phyloP scores from a whole-genome alignment of 1,140 invertebrate genomes.

The Drosophila guanche region DNA sequence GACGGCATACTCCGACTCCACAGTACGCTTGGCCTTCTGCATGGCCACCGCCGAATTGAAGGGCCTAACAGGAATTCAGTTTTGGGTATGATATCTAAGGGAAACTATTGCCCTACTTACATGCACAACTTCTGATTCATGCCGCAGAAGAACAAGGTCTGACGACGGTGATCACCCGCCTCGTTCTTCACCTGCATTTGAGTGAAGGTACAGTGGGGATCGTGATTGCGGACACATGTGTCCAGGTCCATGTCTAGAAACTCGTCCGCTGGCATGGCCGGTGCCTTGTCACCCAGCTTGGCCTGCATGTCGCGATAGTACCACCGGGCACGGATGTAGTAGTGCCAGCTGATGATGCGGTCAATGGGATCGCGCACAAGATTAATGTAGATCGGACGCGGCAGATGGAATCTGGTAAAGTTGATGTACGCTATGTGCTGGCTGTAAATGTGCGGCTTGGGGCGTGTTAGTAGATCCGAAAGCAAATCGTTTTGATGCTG shows the following conservation, averaged over 20 bases:
- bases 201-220: slow-evolving; percentile 92
- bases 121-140: slow-evolving; percentile 91
- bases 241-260: slow-evolving; percentile 96
- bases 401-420: slow-evolving; percentile 88
- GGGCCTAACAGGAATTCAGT: slow-evolving; percentile 85
- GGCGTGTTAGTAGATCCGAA: slow-evolving; percentile 83
- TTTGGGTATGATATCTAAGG: neutral
- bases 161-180: slow-evolving; percentile 92
- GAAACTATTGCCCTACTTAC: slow-evolving; percentile 85
- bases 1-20: slow-evolving; percentile 93
- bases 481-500: slow-evolving; percentile 88
- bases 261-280: slow-evolving; percentile 91
- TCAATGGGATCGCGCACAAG: slow-evolving; percentile 94
- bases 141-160: slow-evolving; percentile 94
- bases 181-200: slow-evolving; percentile 91
- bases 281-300: slow-evolving; percentile 90
- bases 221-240: slow-evolving; percentile 91
- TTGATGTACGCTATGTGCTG: slow-evolving; percentile 81
- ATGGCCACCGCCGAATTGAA: slow-evolving; percentile 92
- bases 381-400: slow-evolving; percentile 94
- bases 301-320: slow-evolving; percentile 94
- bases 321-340: slow-evolving; percentile 92
- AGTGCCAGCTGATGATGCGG: slow-evolving; percentile 95
- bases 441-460: slow-evolving; percentile 84
- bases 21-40: slow-evolving; percentile 92